Base-by-base conservation (phyloP, 2,888 invertebrate species). In the Ectropis crepuscularia region DNA sequence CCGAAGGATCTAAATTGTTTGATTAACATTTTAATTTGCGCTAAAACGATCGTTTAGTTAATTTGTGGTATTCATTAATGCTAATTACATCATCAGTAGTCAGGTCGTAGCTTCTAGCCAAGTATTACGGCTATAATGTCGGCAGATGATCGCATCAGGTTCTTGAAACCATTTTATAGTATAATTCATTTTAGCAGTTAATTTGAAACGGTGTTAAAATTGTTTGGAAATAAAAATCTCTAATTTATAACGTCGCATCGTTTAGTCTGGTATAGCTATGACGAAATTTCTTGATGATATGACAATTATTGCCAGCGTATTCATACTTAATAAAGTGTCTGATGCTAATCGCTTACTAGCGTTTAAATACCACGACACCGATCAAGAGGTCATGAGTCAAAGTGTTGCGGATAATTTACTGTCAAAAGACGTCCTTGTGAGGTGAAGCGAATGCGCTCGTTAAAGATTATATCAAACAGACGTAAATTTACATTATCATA, bases 21-120 rank as follows among this genome's bases (percentile, higher is more conserved):
- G 69, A 77, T 77, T 77, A 68, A 62, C 76, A 77, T 75, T 71
- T 74, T 73, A 75, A 77, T 77, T 57, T 54, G 54, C 49, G 68
- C 66, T 68, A 67, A 71, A 72, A 69, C 71, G 70, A 61, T 60
- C 51, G 67, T 55, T 67, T 70, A 74, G 75, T 77, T 69, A 73
- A 77, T 73, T 71, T 71, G 61, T 58, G 53, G 58, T 7, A 16
- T 61, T 64, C 68, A 71, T 73, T 75, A 69, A 73, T 74, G 69
- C 63, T 71, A 77, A 74, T 74, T 61, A 72, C 71, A 69, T 68
- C 69, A 73, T 73, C 69, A 73, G 69, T 68, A 75, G 70, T 73
- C 74, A 38, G 57, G 48, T n/a, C 16, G 10, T 54, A 28, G 41
- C 38, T 53, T 39, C 38, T 58, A 54, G 58, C 36, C 43, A 36